phyloP scores from a whole-genome alignment of 2,797 vertebrate genomes.

The Muscicapa comitata region DNA sequence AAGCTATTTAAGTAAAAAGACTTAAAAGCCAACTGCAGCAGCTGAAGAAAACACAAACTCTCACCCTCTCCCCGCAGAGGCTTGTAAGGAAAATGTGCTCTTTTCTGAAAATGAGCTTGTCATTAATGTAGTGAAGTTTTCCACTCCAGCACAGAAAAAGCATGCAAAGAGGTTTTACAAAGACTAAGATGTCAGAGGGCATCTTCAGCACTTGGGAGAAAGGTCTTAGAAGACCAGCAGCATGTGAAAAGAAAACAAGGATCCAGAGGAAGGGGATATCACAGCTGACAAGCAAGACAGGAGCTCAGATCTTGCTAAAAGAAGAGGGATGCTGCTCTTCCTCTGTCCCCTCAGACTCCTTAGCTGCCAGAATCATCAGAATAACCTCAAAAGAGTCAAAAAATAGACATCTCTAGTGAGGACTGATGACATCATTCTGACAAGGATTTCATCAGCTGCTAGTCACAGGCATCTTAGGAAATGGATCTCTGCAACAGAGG shows the following conservation, averaged over 20 bases:
- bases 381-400: not conserved
- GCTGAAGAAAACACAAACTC: not conserved
- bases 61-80: not conserved
- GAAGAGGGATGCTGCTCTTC: not conserved
- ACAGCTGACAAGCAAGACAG: not conserved
- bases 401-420: not conserved
- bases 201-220: not conserved
- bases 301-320: not conserved
- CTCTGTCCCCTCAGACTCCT: not conserved
- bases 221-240: not conserved
- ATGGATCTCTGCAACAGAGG: not conserved
- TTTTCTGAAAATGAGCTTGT: slow-evolving; percentile 1
- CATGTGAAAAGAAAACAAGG: not conserved
- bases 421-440: not conserved
- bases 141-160: not conserved
- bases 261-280: not conserved
- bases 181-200: not conserved
- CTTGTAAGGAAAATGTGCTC: not conserved
- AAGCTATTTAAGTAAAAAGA: not conserved
- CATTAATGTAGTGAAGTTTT: not conserved
- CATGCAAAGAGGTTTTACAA: not conserved
- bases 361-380: not conserved
- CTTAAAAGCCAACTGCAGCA: not conserved
- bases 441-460: not conserved
- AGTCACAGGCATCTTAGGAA: not conserved